Evolutionary conservation across 2,888 invertebrate species (phyloP).

Genomic region (Ephialtes manifestator): DNA sequence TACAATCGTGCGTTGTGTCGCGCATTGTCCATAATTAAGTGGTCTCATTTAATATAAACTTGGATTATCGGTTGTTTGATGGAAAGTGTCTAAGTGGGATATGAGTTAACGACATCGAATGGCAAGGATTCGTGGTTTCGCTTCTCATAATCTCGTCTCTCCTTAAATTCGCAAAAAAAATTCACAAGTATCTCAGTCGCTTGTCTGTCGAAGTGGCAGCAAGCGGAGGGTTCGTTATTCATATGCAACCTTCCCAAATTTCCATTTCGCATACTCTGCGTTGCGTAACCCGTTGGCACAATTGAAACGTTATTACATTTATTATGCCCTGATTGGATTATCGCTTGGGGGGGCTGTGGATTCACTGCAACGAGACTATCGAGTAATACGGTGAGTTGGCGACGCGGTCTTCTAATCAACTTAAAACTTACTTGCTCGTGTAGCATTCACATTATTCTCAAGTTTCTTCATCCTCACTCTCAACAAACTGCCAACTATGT

Average conservation of each 20-base stretch:
- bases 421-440: conserved; percentile 33
- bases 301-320: conserved; percentile 33
- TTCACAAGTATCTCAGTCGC: not conserved
- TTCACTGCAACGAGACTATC: conserved; percentile 15
- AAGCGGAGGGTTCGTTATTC: not conserved
- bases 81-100: conserved; percentile 1
- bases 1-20: conserved; percentile 54
- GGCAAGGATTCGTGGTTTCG: not conserved
- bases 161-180: not conserved
- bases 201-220: not conserved
- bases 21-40: conserved; percentile 53
- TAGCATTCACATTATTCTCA: conserved; percentile 23
- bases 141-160: not conserved
- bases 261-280: not conserved
- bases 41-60: conserved; percentile 55
- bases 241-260: not conserved
- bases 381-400: conserved; percentile 6
- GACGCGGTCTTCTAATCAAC: conserved; percentile 20
- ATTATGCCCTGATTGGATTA: conserved; percentile 32
- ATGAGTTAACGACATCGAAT: conserved; percentile 23
- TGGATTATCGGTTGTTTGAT: conserved; percentile 41
- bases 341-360: not conserved
- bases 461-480: not conserved
- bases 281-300: conserved; percentile 21
- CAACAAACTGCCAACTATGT: conserved; percentile 12